A percentile compares a stretch with the other conserved stretches of the same genome.
Evolutionary conservation across 2,888 invertebrate species (phyloP).

Genomic region (Neria commutata): DNA sequence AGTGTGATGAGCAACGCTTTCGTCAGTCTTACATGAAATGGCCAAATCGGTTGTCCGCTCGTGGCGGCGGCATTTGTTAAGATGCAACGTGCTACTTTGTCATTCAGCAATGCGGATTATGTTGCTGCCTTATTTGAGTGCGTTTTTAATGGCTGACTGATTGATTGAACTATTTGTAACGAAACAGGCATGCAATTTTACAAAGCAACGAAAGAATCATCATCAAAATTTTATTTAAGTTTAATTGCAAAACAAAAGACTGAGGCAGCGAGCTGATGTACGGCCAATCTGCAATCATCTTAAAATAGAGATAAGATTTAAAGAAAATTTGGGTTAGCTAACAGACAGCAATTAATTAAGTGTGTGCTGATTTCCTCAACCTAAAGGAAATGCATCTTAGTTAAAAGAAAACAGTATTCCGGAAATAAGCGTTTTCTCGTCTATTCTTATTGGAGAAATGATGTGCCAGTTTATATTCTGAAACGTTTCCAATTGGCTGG

Average conservation of each 20-base stretch:
- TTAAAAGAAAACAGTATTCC: too few species aligned
- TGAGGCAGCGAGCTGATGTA: constrained; percentile 1
- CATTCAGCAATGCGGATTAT: neutral
- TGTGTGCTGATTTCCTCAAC: too few species aligned
- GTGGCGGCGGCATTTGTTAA: constrained; percentile 3
- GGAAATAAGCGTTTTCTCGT: too few species aligned
- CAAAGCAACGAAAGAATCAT: neutral
- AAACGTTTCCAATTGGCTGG: neutral
- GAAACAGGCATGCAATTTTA: too few species aligned
- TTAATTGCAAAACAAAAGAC: constrained; percentile 1
- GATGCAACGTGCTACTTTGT: neutral
- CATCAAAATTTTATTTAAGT: neutral
- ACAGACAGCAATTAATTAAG: too few species aligned
- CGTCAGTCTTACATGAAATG: constrained; percentile 15
- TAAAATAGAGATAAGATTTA: too few species aligned
- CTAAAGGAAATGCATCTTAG: too few species aligned
- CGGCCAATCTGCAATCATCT: too few species aligned
- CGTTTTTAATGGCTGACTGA: too few species aligned
- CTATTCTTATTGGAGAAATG: neutral
- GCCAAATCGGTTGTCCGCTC: constrained; percentile 1
- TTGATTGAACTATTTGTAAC: too few species aligned
- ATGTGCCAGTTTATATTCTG: neutral
- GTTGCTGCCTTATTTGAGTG: neutral
- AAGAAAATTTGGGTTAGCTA: too few species aligned
- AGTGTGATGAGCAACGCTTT: constrained; percentile 24